Evolutionary conservation across 2,888 invertebrate species (phyloP).

Genomic region (Acanthosepion esculentum): DNA sequence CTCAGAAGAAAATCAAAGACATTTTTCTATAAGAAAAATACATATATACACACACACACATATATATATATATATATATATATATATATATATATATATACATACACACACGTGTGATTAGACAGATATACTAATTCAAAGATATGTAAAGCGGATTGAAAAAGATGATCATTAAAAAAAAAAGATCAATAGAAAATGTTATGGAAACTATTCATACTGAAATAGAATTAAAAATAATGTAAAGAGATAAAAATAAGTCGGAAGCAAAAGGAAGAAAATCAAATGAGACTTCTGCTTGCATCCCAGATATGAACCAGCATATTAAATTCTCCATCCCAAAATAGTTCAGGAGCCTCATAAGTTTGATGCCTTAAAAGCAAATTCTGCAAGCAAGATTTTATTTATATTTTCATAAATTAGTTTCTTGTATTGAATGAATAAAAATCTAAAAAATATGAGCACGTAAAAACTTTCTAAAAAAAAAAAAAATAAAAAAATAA

Average conservation of each 20-base stretch:
- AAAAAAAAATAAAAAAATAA: no score
- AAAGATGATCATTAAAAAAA: not conserved
- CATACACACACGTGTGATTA: not conserved
- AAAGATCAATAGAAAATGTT: not conserved
- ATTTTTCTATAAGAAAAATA: not conserved
- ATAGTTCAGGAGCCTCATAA: no score
- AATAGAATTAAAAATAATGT: not conserved
- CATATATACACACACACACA: no score
- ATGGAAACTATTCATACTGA: not conserved
- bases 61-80: not conserved
- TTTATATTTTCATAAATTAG: no score
- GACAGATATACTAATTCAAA: not conserved
- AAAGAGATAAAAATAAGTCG: not conserved
- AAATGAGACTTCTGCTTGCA: not conserved
- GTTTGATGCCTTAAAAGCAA: no score
- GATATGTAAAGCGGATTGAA: not conserved
- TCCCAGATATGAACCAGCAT: no score
- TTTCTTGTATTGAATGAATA: no score
- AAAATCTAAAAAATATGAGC: no score
- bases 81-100: no score
- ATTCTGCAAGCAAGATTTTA: no score
- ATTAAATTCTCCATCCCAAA: no score
- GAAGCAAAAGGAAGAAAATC: not conserved
- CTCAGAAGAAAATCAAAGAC: not conserved
- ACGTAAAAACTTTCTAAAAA: no score